These are phyloP conservation scores for Vombatus ursinus DNA, from an alignment of 2,113 vertebrate genomes.

Conservation along the genomic window DNA sequence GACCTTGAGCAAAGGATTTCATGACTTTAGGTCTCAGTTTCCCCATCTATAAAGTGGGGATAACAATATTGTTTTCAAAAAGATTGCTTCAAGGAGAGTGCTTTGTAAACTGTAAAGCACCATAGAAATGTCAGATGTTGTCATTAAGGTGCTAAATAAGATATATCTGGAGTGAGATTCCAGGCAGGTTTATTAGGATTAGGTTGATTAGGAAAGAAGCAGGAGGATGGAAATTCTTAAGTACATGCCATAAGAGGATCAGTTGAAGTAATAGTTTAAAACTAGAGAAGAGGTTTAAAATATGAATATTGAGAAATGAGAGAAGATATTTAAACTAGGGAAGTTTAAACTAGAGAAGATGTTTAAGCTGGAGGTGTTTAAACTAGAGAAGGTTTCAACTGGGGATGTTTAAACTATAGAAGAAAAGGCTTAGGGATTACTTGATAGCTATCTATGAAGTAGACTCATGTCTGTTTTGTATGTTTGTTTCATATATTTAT, in stretches of 20 bases:
- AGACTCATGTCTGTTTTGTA: neutral
- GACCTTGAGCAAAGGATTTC: neutral
- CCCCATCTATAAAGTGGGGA: neutral
- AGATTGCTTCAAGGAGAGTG: neutral
- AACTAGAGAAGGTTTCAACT: too few species aligned
- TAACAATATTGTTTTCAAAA: neutral
- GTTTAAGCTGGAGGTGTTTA: neutral
- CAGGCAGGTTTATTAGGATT: neutral
- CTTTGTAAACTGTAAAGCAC: neutral
- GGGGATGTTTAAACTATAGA: neutral
- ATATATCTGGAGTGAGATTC: neutral
- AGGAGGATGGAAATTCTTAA: neutral
- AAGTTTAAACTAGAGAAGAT: too few species aligned
- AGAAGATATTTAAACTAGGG: neutral
- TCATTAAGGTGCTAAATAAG: neutral
- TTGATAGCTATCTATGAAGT: neutral
- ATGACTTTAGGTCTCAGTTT: neutral
- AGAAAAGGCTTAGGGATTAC: neutral
- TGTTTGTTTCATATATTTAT: neutral
- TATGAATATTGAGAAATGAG: neutral
- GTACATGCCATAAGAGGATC: neutral
- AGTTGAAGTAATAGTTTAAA: neutral
- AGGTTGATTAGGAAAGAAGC: too few species aligned
- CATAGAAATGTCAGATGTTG: neutral
- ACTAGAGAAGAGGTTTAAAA: neutral